Base-by-base conservation (phyloP, 2,113 vertebrate species). In the Oreamnos americanus region DNA sequence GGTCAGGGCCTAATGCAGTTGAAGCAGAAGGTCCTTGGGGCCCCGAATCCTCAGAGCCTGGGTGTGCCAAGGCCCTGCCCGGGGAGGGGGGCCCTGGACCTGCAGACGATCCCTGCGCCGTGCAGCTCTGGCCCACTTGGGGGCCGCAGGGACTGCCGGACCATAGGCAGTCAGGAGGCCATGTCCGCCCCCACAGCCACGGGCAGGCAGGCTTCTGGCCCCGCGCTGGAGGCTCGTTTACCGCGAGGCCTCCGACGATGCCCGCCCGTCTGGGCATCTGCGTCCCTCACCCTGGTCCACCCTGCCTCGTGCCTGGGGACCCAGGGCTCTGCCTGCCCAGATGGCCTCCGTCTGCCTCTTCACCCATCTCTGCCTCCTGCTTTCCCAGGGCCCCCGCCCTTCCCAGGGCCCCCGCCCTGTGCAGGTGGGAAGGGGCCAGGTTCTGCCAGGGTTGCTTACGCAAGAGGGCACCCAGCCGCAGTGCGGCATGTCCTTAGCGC, bases 401-500 rank as follows among this genome's bases (percentile, higher is more conserved):
- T 71, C 58, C 33, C 5, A 0, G 4, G 16, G n/a, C 51, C 45
- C 16, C 6, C 1, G 2, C 62, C 12, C 28, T 6, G 2, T 51
- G 39, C 2, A 17, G 62, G 28, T 10, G 43, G 62, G 6, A 76
- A 39, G 62, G 30, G 55, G 1, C 9, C 21, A 17, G 26, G 13
- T 36, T 39, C 51, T 78, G 5, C 47, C 16, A 33, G 62, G 19
- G 28, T 0, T 25, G 28, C 30, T 67, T 39, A 23, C 1, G 0
- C 2, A 28, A 17, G 43, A 12, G 12, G 28, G 55, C 10, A 28
- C 13, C 13, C 17, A 0, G n/a, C 19, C 15, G 0, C 2, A 0
- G 49, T 0, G 1, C 0, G 17, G 71, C 12, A 4, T 6, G 1
- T 1, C 55, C 4, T 88, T 0, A 36, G 28, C 5, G 10, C 26